Conservation (phyloP, 2,113 vertebrate genomes). For the Vidua macroura region DNA sequence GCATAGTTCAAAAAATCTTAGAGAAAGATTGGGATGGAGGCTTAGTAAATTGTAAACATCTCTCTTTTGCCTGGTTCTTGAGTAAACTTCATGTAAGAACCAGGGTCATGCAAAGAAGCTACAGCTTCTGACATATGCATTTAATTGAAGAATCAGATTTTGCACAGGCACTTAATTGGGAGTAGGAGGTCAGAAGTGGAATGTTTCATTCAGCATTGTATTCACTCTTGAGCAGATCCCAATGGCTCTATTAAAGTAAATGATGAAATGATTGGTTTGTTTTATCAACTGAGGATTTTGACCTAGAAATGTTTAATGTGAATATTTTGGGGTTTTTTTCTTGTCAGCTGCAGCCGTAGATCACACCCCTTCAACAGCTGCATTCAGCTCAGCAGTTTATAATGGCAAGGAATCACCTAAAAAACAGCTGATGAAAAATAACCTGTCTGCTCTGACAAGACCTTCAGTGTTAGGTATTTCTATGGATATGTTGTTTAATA, state of each 20-base stretch:
- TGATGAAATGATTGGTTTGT: background rate
- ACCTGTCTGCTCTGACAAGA: conserved; percentile 64
- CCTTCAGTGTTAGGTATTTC: conserved; percentile 79
- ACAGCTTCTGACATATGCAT: background rate
- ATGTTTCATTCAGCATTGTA: background rate
- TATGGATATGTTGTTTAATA: background rate
- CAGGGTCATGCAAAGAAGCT: background rate
- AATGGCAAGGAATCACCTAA: conserved; percentile 81
- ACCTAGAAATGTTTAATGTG: background rate
- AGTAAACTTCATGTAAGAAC: background rate
- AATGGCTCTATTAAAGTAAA: background rate
- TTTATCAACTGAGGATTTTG: background rate
- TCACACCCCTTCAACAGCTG: conserved; percentile 47
- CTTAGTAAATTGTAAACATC: background rate
- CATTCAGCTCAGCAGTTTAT: conserved; percentile 62
- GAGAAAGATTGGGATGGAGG: background rate
- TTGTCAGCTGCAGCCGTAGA: conserved; percentile 68
- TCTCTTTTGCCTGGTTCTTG: background rate
- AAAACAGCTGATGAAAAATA: conserved; percentile 73
- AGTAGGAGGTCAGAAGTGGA: background rate
- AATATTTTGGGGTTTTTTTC: background rate
- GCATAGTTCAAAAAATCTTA: background rate
- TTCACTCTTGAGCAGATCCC: background rate
- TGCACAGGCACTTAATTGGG: background rate
- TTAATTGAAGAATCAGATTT: background rate